Conservation (phyloP, 2,888 invertebrate genomes). For the Eilema griseolum region DNA sequence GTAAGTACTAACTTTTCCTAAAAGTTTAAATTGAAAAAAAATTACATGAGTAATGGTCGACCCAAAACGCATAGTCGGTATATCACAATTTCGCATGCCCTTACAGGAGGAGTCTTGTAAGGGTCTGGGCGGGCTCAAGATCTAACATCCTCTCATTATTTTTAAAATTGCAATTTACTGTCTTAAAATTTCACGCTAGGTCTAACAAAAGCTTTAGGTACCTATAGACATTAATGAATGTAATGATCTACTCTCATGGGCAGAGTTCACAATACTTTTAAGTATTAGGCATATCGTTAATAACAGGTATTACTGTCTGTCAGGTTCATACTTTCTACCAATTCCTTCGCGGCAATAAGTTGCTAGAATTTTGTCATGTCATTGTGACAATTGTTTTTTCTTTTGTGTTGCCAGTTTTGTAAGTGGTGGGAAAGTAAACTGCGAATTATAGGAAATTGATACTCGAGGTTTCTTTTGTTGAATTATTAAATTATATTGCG, state of each 20-base stretch:
- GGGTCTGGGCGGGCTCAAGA: too few species aligned
- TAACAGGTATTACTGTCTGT: constrained; percentile 42
- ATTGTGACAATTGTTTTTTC: constrained; percentile 42
- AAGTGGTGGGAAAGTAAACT: constrained; percentile 41
- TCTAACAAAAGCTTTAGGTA: constrained; percentile 12
- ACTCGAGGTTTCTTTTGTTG: constrained; percentile 27
- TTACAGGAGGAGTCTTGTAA: too few species aligned
- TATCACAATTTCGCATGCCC: too few species aligned
- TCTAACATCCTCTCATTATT: too few species aligned
- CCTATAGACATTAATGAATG: background rate
- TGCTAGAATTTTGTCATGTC: constrained; percentile 51
- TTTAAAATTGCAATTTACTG: background rate
- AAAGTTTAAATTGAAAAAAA: too few species aligned
- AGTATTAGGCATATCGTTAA: constrained; percentile 33
- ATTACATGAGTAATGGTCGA: too few species aligned
- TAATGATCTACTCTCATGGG: background rate
- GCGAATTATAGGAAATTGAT: constrained; percentile 42
- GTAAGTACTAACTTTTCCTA: too few species aligned
- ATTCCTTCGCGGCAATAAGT: constrained; percentile 30
- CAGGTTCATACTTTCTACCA: constrained; percentile 53
- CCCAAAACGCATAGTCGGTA: too few species aligned
- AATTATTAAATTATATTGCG: constrained; percentile 27
- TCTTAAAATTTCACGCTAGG: background rate
- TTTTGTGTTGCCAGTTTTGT: constrained; percentile 36
- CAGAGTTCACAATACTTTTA: constrained; percentile 20